These are phyloP conservation scores for Hypercompe scribonia DNA, from an alignment of 2,888 invertebrate species.

Conservation along the genomic window DNA sequence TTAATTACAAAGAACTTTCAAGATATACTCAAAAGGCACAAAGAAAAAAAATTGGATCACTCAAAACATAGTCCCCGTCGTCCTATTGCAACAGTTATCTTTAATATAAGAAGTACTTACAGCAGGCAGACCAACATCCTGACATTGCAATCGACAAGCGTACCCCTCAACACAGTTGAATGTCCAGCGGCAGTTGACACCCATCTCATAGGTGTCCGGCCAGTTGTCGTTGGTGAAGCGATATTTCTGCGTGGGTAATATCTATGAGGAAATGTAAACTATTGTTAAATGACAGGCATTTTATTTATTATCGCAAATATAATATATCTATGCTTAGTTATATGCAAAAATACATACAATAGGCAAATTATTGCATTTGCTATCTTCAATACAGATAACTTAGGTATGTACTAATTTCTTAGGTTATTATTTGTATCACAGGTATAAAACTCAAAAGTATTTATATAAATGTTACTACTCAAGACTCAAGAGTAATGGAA, in stretches of 20 bases:
- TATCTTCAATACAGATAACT: too few relatives aligned
- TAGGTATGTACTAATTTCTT: too few relatives aligned
- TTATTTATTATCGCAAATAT: too few relatives aligned
- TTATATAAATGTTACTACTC: too few relatives aligned
- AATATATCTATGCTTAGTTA: neutral
- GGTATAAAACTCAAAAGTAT: too few relatives aligned
- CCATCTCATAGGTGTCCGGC: constrained; percentile 12
- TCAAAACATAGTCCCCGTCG: too few relatives aligned
- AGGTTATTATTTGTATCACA: too few relatives aligned
- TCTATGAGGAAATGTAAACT: neutral
- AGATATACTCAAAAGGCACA: too few relatives aligned
- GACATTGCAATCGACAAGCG: constrained; percentile 11
- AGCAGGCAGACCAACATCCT: constrained; percentile 7
- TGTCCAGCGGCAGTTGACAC: constrained; percentile 8
- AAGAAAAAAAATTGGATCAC: too few relatives aligned
- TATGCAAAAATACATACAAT: neutral
- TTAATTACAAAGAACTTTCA: too few relatives aligned
- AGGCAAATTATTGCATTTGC: neutral
- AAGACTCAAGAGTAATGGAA: too few relatives aligned
- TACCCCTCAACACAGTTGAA: constrained; percentile 10
- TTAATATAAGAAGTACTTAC: neutral
- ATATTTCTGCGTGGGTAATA: neutral
- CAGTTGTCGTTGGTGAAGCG: constrained; percentile 7
- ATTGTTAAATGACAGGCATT: neutral
- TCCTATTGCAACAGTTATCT: neutral